Evolutionary conservation across 2,888 invertebrate genomes (phyloP), one percentile per base, ranked within the genome.

Genomic region (Lepidochitona cinerea): DNA sequence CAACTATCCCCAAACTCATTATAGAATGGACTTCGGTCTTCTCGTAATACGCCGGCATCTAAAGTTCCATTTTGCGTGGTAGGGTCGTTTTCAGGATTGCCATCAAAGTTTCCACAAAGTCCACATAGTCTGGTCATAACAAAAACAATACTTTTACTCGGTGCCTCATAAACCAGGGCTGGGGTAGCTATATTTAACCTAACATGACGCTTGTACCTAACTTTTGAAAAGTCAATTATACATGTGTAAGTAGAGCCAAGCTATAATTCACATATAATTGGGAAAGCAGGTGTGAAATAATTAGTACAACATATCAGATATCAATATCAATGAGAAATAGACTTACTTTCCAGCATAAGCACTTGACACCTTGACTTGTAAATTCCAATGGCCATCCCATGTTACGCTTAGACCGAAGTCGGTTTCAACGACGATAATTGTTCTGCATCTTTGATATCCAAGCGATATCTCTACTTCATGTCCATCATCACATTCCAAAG

Each of bases 101-200:
- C 59, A 59, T 59, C 59, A 59, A 29, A 59, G 59, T 59, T 59
- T 14, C 59, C 59, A 26, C 59, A 59, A 18, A 59, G 26, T 23
- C 59, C 59, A 26, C 37, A 32, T 14, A 72, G 53, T 49, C 59
- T 59, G 59, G n/a, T n/a, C n/a, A n/a, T n/a, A n/a, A n/a, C n/a
- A n/a, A n/a, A n/a, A n/a, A n/a, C n/a, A n/a, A n/a, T n/a, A n/a
- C n/a, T n/a, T n/a, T n/a, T n/a, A n/a, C n/a, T n/a, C n/a, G n/a
- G n/a, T n/a, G n/a, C n/a, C n/a, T n/a, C n/a, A n/a, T n/a, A n/a
- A n/a, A n/a, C n/a, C n/a, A n/a, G n/a, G n/a, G n/a, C n/a, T n/a
- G n/a, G n/a, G n/a, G n/a, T n/a, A n/a, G n/a, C n/a, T n/a, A n/a
- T n/a, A n/a, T n/a, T n/a, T n/a, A n/a, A n/a, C n/a, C n/a, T n/a